These are phyloP conservation scores for Lepidostoma basale DNA, from an alignment of 1,140 invertebrate genomes.

Conservation along the genomic window DNA sequence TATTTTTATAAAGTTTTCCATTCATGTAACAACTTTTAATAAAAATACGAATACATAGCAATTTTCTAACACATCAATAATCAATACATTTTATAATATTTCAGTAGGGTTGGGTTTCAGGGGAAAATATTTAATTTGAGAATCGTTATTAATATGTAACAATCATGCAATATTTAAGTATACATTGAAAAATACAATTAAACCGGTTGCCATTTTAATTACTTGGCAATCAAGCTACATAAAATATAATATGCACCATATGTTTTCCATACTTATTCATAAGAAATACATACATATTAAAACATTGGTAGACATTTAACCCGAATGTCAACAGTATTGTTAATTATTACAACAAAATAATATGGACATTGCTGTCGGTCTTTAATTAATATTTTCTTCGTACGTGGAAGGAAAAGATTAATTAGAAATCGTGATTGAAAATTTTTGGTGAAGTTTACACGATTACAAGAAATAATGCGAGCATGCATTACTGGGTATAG, in stretches of 20 bases:
- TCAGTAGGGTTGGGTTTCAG: slow-evolving; percentile 28
- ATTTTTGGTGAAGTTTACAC: no score
- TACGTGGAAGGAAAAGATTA: no score
- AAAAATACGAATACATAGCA: slow-evolving; percentile 17
- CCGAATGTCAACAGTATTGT: no score
- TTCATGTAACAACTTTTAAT: slow-evolving; percentile 4
- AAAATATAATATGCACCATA: slow-evolving; percentile 42
- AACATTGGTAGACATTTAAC: no score
- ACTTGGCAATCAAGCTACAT: slow-evolving; percentile 29
- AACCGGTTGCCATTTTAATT: neutral
- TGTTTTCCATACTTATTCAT: slow-evolving; percentile 31
- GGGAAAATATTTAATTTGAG: slow-evolving; percentile 38
- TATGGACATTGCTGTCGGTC: no score
- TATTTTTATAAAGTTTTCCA: slow-evolving; percentile 1
- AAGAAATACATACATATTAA: slow-evolving; percentile 21
- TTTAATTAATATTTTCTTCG: no score
- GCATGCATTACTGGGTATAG: no score
- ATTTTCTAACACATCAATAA: slow-evolving; percentile 11
- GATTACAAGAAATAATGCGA: no score
- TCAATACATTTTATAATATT: neutral
- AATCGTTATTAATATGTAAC: slow-evolving; percentile 38
- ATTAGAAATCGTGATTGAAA: no score
- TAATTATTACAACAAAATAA: no score
- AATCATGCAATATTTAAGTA: slow-evolving; percentile 44
- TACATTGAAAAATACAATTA: slow-evolving; percentile 31